A percentile compares a stretch with the other conserved stretches of the same genome.
Conservation (phyloP, 2,113 vertebrate genomes). For the Leuciscus idus region DNA sequence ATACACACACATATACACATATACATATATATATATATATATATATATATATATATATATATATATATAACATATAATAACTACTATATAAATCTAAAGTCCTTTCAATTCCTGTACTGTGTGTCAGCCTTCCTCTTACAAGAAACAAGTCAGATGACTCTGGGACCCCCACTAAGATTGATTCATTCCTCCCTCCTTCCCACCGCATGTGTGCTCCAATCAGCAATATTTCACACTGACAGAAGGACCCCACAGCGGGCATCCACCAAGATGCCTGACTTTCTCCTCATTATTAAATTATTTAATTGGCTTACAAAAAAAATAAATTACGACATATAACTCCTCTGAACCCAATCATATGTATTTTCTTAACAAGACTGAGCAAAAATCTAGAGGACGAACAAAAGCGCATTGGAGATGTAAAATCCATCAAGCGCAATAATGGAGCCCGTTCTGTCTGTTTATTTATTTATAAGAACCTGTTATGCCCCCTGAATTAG, state of each 20-base stretch:
- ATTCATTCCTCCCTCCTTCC: constrained; percentile 74
- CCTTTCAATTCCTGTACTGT: constrained; percentile 22
- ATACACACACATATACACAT: no score
- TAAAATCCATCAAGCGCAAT: constrained; percentile 54
- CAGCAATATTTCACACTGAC: constrained; percentile 79
- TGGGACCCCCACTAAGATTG: constrained; percentile 72
- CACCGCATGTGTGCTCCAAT: constrained; percentile 73
- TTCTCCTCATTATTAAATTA: constrained; percentile 61
- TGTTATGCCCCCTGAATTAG: constrained; percentile 45
- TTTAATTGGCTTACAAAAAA: constrained; percentile 40
- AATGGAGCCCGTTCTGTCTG: constrained; percentile 50
- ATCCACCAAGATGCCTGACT: constrained; percentile 58
- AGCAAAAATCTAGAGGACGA: neutral
- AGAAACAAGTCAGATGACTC: constrained; percentile 71
- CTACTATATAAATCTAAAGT: constrained; percentile 4
- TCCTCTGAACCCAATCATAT: neutral
- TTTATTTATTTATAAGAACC: constrained; percentile 55
- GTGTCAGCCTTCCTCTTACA: constrained; percentile 43
- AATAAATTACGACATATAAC: neutral
- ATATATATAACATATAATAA: neutral
- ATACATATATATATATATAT: no score
- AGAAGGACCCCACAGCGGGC: constrained; percentile 77
- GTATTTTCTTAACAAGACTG: neutral
- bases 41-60: no score
- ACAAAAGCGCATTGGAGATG: neutral